phyloP scores from a whole-genome alignment of 2,888 invertebrate species.

The Drosophila falleni region DNA sequence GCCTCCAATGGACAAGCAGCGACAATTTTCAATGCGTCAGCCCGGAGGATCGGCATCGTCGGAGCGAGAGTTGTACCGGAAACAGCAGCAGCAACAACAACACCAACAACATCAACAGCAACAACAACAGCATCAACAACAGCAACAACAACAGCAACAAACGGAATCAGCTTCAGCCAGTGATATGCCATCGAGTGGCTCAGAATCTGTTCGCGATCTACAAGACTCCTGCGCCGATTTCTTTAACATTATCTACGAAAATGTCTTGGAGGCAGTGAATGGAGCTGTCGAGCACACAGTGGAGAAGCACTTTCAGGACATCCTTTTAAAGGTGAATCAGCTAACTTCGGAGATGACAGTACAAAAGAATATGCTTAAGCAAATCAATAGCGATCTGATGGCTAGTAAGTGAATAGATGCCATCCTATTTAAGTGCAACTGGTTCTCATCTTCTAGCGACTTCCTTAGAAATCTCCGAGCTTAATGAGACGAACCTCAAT shows the following conservation, averaged over 20 bases:
- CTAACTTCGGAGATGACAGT: constrained; percentile 36
- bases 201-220: constrained; percentile 32
- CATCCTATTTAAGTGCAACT: not conserved
- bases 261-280: constrained; percentile 80
- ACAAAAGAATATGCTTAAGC: constrained; percentile 49
- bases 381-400: constrained; percentile 48
- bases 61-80: not conserved
- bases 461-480: constrained; percentile 51
- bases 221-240: constrained; percentile 80
- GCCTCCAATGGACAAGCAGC: constrained; percentile 13
- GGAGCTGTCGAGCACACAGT: constrained; percentile 43
- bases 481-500: constrained; percentile 61
- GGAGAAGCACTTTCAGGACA: constrained; percentile 50
- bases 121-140: not conserved
- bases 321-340: constrained; percentile 43
- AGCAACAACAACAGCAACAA: constrained; percentile 9
- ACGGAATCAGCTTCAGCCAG: not conserved
- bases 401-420: constrained; percentile 58
- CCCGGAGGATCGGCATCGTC: not conserved
- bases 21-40: not conserved
- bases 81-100: not conserved
- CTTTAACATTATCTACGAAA: constrained; percentile 77
- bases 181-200: not conserved
- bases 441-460: too few relatives aligned
- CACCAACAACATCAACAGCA: constrained; percentile 1